Conservation (phyloP, 2,888 invertebrate species). For the Drosophila emarginata region DNA sequence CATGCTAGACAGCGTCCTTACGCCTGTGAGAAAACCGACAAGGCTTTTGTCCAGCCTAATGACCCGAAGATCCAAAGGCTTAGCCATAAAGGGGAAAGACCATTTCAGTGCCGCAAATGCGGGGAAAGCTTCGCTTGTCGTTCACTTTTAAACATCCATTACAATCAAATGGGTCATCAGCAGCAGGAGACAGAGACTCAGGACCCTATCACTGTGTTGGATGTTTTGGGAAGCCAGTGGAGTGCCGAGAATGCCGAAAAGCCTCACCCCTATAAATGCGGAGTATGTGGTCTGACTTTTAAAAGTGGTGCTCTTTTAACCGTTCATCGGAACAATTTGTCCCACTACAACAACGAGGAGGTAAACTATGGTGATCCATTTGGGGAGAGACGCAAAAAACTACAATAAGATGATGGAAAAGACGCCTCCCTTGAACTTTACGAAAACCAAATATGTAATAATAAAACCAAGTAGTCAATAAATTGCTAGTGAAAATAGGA, state of each 20-base stretch:
- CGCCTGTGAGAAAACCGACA: constrained; percentile 83
- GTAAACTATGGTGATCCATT: constrained; percentile 56
- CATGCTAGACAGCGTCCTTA: constrained; percentile 84
- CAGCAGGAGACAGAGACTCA: background rate
- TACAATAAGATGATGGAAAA: background rate
- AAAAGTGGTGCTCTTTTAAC: constrained; percentile 60
- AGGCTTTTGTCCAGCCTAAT: constrained; percentile 87
- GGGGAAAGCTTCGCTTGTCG: constrained; percentile 88
- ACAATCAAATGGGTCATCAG: constrained; percentile 85
- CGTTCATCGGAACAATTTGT: constrained; percentile 62
- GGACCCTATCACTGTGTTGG: constrained; percentile 21
- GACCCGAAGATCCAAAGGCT: constrained; percentile 88
- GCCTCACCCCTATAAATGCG: constrained; percentile 70
- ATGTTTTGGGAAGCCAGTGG: too few relatives aligned
- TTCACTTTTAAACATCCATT: constrained; percentile 86
- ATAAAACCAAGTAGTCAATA: too few relatives aligned
- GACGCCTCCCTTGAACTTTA: background rate
- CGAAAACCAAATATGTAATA: too few relatives aligned
- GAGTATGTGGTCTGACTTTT: constrained; percentile 49
- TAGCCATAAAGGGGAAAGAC: constrained; percentile 87
- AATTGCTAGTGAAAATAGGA: too few relatives aligned
- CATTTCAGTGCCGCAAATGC: constrained; percentile 86
- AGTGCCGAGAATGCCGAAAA: background rate
- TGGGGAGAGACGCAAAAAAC: constrained; percentile 28
- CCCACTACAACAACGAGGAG: constrained; percentile 52